Conservation (phyloP, 2,113 vertebrate species). For the Podilymbus podiceps region DNA sequence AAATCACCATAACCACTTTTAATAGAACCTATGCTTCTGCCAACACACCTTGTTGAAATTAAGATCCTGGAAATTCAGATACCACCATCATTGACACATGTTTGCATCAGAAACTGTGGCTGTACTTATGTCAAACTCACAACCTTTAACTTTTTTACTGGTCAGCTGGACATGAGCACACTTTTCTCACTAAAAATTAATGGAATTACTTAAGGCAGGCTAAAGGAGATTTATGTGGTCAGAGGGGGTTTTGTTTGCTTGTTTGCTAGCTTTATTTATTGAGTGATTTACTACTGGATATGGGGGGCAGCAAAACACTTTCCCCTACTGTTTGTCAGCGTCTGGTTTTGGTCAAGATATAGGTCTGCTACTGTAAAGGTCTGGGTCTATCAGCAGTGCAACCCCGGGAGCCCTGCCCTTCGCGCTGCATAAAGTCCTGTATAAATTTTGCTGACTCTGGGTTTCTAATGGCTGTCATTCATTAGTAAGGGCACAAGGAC, state of each 20-base stretch:
- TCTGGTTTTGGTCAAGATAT: background rate
- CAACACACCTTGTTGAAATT: background rate
- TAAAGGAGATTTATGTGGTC: background rate
- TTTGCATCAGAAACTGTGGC: background rate
- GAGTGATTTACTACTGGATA: background rate
- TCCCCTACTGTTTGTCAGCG: background rate
- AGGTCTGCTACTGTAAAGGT: background rate
- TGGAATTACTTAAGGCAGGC: background rate
- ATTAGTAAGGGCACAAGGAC: background rate
- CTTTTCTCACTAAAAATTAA: background rate
- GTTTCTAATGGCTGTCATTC: background rate
- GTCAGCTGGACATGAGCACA: background rate
- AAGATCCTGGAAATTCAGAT: background rate
- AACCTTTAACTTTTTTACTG: background rate
- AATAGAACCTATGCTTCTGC: background rate
- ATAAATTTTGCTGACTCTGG: background rate
- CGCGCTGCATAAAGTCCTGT: background rate
- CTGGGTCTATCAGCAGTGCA: background rate
- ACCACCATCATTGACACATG: fast-evolving
- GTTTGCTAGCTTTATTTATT: background rate
- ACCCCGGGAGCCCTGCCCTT: background rate
- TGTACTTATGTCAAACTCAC: background rate
- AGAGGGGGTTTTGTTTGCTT: background rate
- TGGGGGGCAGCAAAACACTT: background rate
- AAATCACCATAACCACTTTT: background rate